Percentiles rank a stretch among this genome's conserved stretches.
phyloP scores from a whole-genome alignment of 1,140 invertebrate genomes.

The Anoplolepis gracilipes region DNA sequence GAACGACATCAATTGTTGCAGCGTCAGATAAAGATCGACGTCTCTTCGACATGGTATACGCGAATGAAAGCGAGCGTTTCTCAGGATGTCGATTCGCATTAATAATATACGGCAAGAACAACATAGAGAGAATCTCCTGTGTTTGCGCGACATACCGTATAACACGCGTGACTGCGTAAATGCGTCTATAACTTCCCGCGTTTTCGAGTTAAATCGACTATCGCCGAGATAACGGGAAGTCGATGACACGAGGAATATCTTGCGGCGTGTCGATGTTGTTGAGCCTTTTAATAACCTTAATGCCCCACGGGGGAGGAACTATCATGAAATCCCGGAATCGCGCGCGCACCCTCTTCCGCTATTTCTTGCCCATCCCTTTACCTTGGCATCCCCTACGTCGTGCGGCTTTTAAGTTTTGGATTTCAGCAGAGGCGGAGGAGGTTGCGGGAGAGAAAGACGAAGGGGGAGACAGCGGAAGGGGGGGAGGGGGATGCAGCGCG shows the following conservation, averaged over 20 bases:
- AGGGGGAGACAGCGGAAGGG: conserved; percentile 7
- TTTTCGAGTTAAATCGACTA: conserved; percentile 64
- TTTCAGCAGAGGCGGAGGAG: conserved; percentile 35
- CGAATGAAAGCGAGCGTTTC: conserved; percentile 26
- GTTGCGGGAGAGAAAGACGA: not conserved
- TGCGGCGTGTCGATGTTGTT: not conserved
- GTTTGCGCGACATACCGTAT: not conserved
- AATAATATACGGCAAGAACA: not conserved
- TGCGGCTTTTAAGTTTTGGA: conserved; percentile 62
- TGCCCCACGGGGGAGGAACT: not conserved
- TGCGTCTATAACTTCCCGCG: conserved; percentile 8
- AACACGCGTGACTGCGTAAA: conserved; percentile 7
- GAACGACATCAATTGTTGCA: conserved; percentile 17
- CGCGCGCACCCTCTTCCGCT: not conserved
- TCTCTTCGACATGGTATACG: not conserved
- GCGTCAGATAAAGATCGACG: conserved; percentile 22
- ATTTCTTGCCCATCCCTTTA: no score
- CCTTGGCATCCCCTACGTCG: not conserved
- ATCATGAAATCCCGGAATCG: conserved; percentile 43
- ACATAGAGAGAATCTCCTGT: not conserved
- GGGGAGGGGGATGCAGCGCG: conserved; percentile 23
- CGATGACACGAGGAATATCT: conserved; percentile 28
- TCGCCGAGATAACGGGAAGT: conserved; percentile 51
- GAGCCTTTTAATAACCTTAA: conserved; percentile 65
- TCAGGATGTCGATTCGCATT: conserved; percentile 15